Evolutionary conservation across 2,797 vertebrate species (phyloP).

Genomic region (Psittacula echo): DNA sequence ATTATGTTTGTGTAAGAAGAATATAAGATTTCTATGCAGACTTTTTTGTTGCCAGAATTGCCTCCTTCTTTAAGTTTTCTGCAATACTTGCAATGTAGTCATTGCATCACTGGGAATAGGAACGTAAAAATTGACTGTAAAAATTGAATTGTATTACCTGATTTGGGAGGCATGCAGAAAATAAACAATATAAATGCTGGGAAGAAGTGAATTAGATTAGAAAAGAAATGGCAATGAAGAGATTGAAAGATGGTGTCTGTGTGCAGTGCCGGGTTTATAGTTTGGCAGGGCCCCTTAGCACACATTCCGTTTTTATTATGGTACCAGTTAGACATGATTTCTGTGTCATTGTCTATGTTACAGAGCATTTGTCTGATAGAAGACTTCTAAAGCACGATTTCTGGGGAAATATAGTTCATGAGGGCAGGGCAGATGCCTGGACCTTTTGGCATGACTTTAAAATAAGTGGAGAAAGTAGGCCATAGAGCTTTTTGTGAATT

Average conservation of each 20-base stretch:
- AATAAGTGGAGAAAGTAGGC: neutral
- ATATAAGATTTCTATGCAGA: neutral
- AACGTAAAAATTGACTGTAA: neutral
- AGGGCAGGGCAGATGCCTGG: neutral
- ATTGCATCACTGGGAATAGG: constrained; percentile 4
- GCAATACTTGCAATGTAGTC: neutral
- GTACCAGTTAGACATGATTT: neutral
- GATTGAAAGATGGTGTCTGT: neutral
- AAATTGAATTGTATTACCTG: constrained; percentile 41
- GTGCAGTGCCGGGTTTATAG: neutral
- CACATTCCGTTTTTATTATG: neutral
- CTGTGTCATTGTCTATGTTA: neutral
- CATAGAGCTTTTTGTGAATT: neutral
- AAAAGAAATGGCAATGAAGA: neutral
- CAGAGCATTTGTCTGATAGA: neutral
- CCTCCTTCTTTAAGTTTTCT: neutral
- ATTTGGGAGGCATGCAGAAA: neutral
- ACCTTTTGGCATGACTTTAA: neutral
- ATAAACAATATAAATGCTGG: neutral
- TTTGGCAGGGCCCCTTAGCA: neutral
- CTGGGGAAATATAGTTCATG: neutral
- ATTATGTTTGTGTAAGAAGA: neutral
- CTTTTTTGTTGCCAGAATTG: neutral
- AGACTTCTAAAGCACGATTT: neutral
- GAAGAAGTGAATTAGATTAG: constrained; percentile 4